phyloP scores from a whole-genome alignment of 35 echinoderm and acorn worm species.

The Amphiura filiformis region DNA sequence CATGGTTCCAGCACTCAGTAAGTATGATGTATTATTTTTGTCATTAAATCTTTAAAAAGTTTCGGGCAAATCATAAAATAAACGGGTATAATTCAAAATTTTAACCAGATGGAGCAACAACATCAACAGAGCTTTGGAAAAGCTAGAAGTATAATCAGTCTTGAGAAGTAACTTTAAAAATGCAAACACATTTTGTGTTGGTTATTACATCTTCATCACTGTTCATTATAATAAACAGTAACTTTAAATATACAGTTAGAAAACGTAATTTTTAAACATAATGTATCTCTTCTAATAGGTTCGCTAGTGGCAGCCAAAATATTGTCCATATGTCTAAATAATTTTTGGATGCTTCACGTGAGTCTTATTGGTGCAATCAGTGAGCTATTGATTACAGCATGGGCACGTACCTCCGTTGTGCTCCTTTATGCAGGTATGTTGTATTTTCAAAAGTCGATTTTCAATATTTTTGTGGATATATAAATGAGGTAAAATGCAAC shows the following conservation, averaged over 20 bases:
- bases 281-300: too few species aligned
- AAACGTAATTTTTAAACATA: background rate
- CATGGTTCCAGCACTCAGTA: conserved; percentile 27
- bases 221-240: background rate
- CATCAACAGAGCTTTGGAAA: background rate
- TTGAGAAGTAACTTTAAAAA: background rate
- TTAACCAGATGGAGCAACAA: background rate
- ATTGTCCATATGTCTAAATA: too few species aligned
- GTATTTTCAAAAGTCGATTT: background rate
- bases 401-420: too few species aligned
- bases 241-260: background rate
- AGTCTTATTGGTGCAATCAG: too few species aligned
- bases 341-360: too few species aligned
- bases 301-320: too few species aligned
- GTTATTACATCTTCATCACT: conserved; percentile 8
- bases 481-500: background rate
- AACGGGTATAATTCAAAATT: background rate
- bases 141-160: background rate
- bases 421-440: background rate
- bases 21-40: too few species aligned
- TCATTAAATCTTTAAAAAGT: background rate
- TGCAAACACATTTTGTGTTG: background rate
- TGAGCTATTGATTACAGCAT: too few species aligned
- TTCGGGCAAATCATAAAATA: background rate
- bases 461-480: too few species aligned